Percentiles rank a stretch among this genome's conserved stretches.
These are phyloP conservation scores for Tipula vernalis DNA, from an alignment of 2,888 invertebrate genomes.

Conservation along the genomic window DNA sequence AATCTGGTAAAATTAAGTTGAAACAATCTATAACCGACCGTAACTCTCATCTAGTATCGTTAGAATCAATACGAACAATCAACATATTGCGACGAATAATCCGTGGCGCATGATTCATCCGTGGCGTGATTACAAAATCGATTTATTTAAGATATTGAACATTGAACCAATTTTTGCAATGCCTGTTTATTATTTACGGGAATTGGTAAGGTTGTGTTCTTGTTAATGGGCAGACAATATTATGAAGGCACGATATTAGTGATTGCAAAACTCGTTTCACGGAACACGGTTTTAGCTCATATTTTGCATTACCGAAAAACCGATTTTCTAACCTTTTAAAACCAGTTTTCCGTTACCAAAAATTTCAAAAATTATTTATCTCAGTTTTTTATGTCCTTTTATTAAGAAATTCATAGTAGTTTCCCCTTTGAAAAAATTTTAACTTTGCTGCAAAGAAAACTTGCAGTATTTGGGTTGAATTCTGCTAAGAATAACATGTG, in stretches of 20 bases:
- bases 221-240: constrained; percentile 39
- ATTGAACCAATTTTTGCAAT: constrained; percentile 25
- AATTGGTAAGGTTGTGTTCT: constrained; percentile 44
- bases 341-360: too few relatives aligned
- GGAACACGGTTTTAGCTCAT: too few relatives aligned
- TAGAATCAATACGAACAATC: constrained; percentile 54
- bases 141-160: constrained; percentile 39
- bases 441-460: too few relatives aligned
- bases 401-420: too few relatives aligned
- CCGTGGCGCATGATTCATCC: constrained; percentile 69
- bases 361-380: too few relatives aligned
- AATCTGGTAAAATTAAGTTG: constrained; percentile 42
- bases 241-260: constrained; percentile 39
- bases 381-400: too few relatives aligned
- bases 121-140: constrained; percentile 40
- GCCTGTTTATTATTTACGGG: constrained; percentile 40
- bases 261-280: too few relatives aligned
- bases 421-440: too few relatives aligned
- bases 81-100: constrained; percentile 63
- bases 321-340: too few relatives aligned
- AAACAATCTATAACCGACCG: constrained; percentile 47
- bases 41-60: constrained; percentile 68
- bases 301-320: too few relatives aligned
- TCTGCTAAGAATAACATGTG: too few relatives aligned
- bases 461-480: too few relatives aligned